Base-by-base conservation (phyloP, 2,113 vertebrate species). In the Lethenteron camtschaticum region DNA sequence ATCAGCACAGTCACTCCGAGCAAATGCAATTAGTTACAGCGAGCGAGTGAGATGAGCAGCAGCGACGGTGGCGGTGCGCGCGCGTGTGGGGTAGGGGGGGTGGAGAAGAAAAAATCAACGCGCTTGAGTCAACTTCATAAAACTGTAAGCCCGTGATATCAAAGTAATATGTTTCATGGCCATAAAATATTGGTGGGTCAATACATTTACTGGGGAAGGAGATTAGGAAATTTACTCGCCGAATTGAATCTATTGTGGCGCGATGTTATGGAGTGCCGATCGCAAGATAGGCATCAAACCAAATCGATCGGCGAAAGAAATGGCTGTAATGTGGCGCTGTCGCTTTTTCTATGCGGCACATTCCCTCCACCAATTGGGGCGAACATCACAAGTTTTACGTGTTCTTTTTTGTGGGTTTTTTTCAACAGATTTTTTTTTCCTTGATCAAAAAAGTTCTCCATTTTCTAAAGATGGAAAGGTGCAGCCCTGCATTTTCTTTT, bases 161-260 rank as follows among this genome's bases (percentile, higher is more conserved):
- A 66, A 66, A 66, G 63, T 66, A 66, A 66, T 66, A 66, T 66
- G 63, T 66, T 66, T 66, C 63, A 16, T 66, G 63, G 63, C 24
- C 63, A 66, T 66, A 66, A 66, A 66, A 24, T 66, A 66, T 66
- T 66, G 63, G 63, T 41, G 41, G 63, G 63, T 66, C 63, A 66
- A 66, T 66, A 66, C 24, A 66, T 66, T 66, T 66, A 66, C 63
- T 16, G 63, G 63, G 63, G 63, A 66, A 66, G 63, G 63, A 66
- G 63, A 66, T 66, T 66, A 66, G 63, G 63, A 66, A 66, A 66
- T 66, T 66, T 66, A 66, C 63, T 66, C 63, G n/a, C 63, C 63
- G 24, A 66, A 66, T 66, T 66, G 63, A 66, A 66, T 66, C 63
- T n/a, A 24, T 24, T 66, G 63, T 66, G 10, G 63, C 9, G 63